Evolutionary conservation across 2,888 invertebrate genomes (phyloP), one percentile per base, ranked within the genome.

Genomic region (Physocephala rufipes): DNA sequence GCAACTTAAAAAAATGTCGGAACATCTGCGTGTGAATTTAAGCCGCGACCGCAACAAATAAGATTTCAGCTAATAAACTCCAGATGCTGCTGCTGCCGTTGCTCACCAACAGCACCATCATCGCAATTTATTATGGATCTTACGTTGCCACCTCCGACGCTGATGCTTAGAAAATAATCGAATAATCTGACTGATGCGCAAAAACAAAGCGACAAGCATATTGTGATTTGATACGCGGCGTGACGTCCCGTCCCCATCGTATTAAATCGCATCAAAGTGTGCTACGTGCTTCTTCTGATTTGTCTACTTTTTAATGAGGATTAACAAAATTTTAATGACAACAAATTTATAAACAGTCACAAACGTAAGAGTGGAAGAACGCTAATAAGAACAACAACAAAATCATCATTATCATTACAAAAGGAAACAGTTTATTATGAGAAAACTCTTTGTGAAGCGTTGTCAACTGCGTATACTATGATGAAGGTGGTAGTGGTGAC

Each of bases 251-350:
- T n/a, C n/a, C n/a, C n/a, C n/a, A n/a, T n/a, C n/a, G n/a, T n/a
- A n/a, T n/a, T n/a, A n/a, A n/a, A n/a, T n/a, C n/a, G n/a, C n/a
- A n/a, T n/a, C n/a, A 36, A 36, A 36, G 36, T 36, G 36, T 9
- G 36, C 36, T 36, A 36, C 36, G 36, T 36, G 36, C 36, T 36
- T 4, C 36, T 36, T 9, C 15, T 21, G 45, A 49, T 43, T 21
- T 47, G 55, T 36, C 13, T 51, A 55, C 36, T 53, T 30, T 66
- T 67, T n/a, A 16, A 13, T 30, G 30, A 45, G 30, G 67, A 67
- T 67, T 59, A 67, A 67, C 67, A 47, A 61, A 59, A 67, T 49
- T 77, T 74, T 76, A 76, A 77, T 72, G 75, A 73, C 73, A 72
- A 71, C 72, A 73, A 74, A 74, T 74, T 75, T 74, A 72, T 72